Evolutionary conservation across 2,113 vertebrate species (phyloP).

Genomic region (Sylvilagus bachmani): DNA sequence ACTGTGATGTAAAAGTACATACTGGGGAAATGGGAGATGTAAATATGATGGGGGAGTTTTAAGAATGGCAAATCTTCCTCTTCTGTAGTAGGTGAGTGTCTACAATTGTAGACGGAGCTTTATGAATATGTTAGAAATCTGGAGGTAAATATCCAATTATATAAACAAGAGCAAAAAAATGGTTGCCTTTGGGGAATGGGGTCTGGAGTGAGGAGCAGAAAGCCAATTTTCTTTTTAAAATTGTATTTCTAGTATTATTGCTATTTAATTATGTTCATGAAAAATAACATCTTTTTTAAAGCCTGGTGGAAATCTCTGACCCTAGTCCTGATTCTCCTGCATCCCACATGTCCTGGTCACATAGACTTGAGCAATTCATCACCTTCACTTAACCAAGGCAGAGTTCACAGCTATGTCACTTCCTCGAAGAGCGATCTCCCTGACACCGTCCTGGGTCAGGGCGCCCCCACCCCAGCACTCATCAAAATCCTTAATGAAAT

Average conservation of each 20-base stretch:
- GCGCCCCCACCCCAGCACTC: not conserved
- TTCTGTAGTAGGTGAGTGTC: not conserved
- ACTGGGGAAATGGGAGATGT: not conserved
- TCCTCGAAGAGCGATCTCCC: not conserved
- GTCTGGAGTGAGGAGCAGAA: not conserved
- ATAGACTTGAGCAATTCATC: not conserved
- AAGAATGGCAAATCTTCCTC: not conserved
- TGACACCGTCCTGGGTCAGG: not conserved
- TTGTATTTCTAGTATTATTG: not conserved
- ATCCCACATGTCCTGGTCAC: not conserved
- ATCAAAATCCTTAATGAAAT: conserved; percentile 29
- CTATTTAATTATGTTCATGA: conserved; percentile 34
- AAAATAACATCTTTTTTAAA: not conserved
- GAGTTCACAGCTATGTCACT: not conserved
- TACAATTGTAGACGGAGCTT: not conserved
- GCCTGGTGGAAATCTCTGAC: not conserved
- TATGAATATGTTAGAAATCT: not conserved
- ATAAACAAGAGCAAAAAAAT: not conserved
- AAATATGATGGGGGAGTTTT: not conserved
- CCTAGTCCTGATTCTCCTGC: not conserved
- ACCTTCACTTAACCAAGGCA: not conserved
- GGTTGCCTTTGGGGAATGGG: not conserved
- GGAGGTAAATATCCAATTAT: not conserved
- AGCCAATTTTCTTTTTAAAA: not conserved
- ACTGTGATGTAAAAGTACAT: not conserved